Base-by-base conservation (phyloP, 2,797 vertebrate genomes). In the Brachyalestes nurse region DNA sequence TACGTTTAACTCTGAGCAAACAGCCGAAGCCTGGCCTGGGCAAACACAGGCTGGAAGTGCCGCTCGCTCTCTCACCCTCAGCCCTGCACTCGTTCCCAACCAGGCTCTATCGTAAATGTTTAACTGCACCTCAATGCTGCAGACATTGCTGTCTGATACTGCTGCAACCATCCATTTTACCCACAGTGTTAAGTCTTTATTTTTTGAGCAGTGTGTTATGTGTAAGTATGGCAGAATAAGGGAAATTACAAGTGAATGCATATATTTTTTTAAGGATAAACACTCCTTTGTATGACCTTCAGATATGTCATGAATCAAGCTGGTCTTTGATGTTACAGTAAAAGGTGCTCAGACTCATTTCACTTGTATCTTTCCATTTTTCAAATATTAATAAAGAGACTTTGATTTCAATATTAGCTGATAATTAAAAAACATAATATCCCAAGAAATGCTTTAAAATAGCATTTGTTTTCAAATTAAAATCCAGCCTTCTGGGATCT, bases 31-130 rank as follows among this genome's bases (percentile, higher is more conserved):
- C 92, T 93, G 94, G 94, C 94, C 94, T 96, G 93, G 94, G 93
- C 94, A 96, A 96, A 96, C 94, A 96, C 91, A 94, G 94, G 94
- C 95, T 95, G 95, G 94, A 96, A 96, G 94, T 95, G 93, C 93
- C 91, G 93, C 94, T 75, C 77, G 55, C 65, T 78, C 75, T 82
- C 81, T 84, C 78, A 94, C 94, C 95, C 93, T 92, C 94, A 84
- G 76, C 51, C 75, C 80, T 84, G 82, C 90, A 90, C 91, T 95
- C 94, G 94, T 95, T 95, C 94, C 94, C 94, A 94, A 66, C 64
- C 64, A 66, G 95, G 95, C 93, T 92, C 92, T 93, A 95, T 95
- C 92, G 94, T 95, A 94, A 95, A 95, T 95, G 95, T 95, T 96
- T 95, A 94, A 95, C 94, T 93, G 92, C 93, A 94, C 93, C 71